phyloP scores from a whole-genome alignment of 1,140 invertebrate species.

The Cotesia glomerata region DNA sequence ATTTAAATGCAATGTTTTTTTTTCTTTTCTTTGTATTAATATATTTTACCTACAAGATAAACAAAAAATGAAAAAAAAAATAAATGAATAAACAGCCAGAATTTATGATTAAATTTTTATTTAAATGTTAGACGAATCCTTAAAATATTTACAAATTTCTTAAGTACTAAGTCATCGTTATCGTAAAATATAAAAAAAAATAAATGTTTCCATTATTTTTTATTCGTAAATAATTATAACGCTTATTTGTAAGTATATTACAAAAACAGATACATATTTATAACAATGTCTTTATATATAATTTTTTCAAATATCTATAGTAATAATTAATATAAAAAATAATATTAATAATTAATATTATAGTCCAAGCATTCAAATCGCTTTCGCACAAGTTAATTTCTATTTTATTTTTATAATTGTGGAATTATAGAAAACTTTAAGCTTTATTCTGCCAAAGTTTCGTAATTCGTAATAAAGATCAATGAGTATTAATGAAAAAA shows the following conservation, averaged over 20 bases:
- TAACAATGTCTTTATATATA: conserved; percentile 51
- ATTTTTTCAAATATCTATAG: conserved; percentile 45
- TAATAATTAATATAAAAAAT: conserved; percentile 43
- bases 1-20: too few relatives aligned
- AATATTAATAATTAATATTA: conserved; percentile 43
- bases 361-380: background rate
- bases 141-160: too few relatives aligned
- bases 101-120: too few relatives aligned
- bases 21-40: too few relatives aligned
- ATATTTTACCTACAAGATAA: too few relatives aligned
- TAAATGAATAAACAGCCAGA: too few relatives aligned
- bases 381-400: background rate
- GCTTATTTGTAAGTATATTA: conserved; percentile 44
- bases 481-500: conserved; percentile 47
- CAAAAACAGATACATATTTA: conserved; percentile 55
- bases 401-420: background rate
- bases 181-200: background rate
- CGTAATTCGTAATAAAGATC: background rate
- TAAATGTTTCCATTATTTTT: background rate
- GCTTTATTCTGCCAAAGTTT: background rate
- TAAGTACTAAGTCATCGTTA: too few relatives aligned
- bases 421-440: background rate
- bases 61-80: too few relatives aligned
- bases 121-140: too few relatives aligned
- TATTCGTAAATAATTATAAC: background rate